phyloP scores from a whole-genome alignment of 2,797 vertebrate species.

The Helarctos malayanus region DNA sequence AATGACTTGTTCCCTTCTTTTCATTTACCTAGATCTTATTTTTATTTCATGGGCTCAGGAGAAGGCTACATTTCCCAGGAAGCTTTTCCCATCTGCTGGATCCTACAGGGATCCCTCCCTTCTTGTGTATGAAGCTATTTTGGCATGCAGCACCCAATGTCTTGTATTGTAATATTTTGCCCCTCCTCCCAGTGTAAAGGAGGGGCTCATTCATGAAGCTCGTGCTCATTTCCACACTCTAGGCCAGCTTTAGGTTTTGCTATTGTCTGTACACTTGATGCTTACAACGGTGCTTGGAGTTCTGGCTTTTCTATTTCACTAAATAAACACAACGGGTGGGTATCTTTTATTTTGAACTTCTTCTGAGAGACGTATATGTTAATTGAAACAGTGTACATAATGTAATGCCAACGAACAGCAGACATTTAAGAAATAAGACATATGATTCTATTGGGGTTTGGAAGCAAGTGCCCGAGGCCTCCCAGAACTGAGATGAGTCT shows the following conservation, averaged over 20 bases:
- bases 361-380: background rate
- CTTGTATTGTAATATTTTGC: background rate
- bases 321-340: background rate
- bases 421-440: slow-evolving; percentile 10
- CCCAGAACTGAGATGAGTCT: background rate
- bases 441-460: background rate
- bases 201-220: background rate
- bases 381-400: background rate
- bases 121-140: background rate
- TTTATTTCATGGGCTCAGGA: background rate
- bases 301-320: background rate
- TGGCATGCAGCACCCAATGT: background rate
- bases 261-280: background rate
- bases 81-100: background rate
- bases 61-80: background rate
- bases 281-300: background rate
- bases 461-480: background rate
- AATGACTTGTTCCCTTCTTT: background rate
- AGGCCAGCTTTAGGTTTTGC: slow-evolving; percentile 19
- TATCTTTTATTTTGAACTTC: slow-evolving; percentile 26
- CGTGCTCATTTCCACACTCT: background rate
- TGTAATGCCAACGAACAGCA: background rate
- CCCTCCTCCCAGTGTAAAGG: background rate
- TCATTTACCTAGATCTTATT: background rate
- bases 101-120: background rate